These are phyloP conservation scores for Chlorospingus flavigularis DNA, from an alignment of 2,797 vertebrate genomes.

Conservation along the genomic window DNA sequence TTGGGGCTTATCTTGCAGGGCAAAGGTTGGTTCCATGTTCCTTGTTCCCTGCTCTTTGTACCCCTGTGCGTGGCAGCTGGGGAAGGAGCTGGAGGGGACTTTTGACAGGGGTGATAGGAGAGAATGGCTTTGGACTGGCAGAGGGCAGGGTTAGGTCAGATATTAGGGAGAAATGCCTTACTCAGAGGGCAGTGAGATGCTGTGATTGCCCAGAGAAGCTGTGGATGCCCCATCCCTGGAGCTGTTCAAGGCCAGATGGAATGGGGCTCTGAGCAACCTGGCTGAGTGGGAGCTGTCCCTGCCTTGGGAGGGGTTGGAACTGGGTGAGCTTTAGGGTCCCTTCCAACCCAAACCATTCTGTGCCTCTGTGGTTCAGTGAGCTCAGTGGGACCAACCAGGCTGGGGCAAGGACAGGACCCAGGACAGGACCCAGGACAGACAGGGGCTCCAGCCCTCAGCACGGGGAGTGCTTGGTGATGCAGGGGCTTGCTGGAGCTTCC, in stretches of 20 bases:
- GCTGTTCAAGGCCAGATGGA: background rate
- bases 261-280: background rate
- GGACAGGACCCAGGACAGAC: background rate
- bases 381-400: background rate
- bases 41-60: background rate
- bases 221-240: background rate
- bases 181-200: background rate
- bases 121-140: background rate
- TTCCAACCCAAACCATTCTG: background rate
- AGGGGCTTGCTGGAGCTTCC: background rate
- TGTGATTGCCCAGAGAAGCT: background rate
- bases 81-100: background rate
- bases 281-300: background rate
- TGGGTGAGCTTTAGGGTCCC: background rate
- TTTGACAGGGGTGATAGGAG: background rate
- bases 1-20: background rate
- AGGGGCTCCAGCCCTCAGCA: background rate
- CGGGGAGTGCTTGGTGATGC: accelerated
- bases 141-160: background rate
- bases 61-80: background rate
- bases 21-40: background rate
- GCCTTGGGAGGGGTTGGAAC: background rate
- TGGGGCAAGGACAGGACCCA: background rate
- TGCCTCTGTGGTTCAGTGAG: background rate
- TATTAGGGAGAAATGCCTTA: background rate